Evolutionary conservation across 2,113 vertebrate species (phyloP).

Genomic region (Echinops telfairi): DNA sequence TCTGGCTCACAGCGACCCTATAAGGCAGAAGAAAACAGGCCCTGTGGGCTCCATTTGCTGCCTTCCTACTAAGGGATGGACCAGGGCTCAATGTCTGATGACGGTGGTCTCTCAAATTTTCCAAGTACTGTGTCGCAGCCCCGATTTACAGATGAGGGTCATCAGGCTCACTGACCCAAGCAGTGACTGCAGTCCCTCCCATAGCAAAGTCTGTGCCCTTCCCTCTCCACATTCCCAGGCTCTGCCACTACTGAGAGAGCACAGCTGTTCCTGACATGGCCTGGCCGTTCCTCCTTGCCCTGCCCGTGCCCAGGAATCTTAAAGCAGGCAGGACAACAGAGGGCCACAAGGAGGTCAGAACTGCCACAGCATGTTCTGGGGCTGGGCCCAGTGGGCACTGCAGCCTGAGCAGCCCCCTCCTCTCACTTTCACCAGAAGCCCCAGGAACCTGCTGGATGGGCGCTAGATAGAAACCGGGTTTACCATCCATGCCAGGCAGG

Average conservation of each 20-base stretch:
- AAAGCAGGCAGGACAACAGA: background rate
- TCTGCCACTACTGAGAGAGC: background rate
- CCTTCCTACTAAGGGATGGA: background rate
- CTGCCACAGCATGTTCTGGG: background rate
- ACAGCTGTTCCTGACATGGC: background rate
- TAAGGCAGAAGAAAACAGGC: no score
- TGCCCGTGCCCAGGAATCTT: background rate
- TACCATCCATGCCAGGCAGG: conserved; percentile 6
- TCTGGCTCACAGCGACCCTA: no score
- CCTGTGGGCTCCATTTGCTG: no score
- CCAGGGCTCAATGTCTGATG: background rate
- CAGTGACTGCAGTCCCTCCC: background rate
- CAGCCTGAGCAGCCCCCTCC: background rate
- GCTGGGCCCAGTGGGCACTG: background rate
- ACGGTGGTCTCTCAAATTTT: background rate
- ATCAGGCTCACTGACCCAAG: background rate
- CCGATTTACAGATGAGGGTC: background rate
- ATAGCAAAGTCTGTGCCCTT: no score
- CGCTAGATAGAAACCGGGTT: conserved; percentile 13
- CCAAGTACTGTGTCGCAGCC: background rate
- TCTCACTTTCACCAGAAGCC: conserved; percentile 36
- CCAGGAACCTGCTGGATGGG: background rate
- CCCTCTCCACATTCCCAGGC: background rate
- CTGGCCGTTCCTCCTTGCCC: background rate
- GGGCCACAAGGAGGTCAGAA: background rate